Evolutionary conservation across 1,140 invertebrate species (phyloP), one percentile per base, ranked within the genome.

Genomic region (Caenorhabditis briggsae): DNA sequence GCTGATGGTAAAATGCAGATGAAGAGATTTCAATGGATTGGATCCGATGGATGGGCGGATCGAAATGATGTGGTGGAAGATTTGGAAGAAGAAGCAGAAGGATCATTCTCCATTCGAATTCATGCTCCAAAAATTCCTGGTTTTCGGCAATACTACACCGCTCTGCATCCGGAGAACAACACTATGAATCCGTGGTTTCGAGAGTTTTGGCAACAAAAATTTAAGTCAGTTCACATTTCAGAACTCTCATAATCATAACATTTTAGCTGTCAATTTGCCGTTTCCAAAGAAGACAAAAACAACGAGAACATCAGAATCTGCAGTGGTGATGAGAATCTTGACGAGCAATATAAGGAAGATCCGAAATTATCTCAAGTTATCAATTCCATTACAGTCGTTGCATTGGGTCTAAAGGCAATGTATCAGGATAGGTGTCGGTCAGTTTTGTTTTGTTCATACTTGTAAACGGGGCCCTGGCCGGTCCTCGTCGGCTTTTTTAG

Each of bases 311-410:
- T 86, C 18, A 87, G 87, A 74, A 84, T 89, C 56, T 90, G 91
- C 84, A 91, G 87, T 53, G 91, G 91, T 84, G 90, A 90, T 14
- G 91, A 92, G 70, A 91, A 90, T 84, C 82, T 93, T n/a, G 82
- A 85, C 43, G 50, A 55, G 16, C 82, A 89, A 84, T 92, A 90
- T 78, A 78, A 88, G 90, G 92, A 95, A 89, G 95, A 96, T 92
- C 94, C 95, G 1, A 96, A 96, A 92, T 94, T 96, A 91, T 95
- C 95, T 53, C 95, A 95, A 92, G 95, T 96, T 5, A 94, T 95
- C 87, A 95, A 95, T 92, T 94, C 95, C 2, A 94, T 96, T 74
- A 94, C 94, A 90, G 95, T 95, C 2, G 94, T 95, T 92, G 95
- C 95, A 2, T 93, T 95, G 89, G 95, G 94, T 2, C 91, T 95